phyloP scores from a whole-genome alignment of 2,113 vertebrate genomes.

The Nipponia nippon region DNA sequence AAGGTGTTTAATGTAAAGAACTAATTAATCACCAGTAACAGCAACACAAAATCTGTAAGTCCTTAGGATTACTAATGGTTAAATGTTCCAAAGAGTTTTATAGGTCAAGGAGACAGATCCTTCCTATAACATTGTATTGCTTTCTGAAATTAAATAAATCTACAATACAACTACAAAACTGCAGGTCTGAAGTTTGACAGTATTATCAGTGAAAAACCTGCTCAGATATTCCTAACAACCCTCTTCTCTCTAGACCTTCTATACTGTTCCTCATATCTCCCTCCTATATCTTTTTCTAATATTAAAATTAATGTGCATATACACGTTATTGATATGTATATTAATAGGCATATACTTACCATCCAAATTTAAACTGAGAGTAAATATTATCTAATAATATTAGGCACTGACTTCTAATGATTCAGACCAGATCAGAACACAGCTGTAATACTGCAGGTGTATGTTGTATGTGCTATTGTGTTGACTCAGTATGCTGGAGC shows the following conservation, averaged over 20 bases:
- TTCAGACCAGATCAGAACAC: background rate
- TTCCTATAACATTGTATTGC: background rate
- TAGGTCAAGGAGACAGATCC: background rate
- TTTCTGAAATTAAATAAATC: background rate
- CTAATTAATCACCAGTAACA: background rate
- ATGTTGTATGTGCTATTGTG: accelerated
- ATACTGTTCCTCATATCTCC: background rate
- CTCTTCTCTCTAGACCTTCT: background rate
- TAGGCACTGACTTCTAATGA: background rate
- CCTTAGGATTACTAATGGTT: background rate
- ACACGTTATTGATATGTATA: background rate
- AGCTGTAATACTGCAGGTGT: background rate
- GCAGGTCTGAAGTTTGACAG: background rate
- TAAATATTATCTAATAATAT: background rate
- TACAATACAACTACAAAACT: background rate
- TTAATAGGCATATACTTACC: background rate
- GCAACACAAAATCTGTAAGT: background rate
- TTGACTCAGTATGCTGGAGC: background rate
- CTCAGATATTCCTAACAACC: background rate
- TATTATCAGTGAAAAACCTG: background rate
- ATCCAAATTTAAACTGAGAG: background rate
- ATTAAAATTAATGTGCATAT: background rate
- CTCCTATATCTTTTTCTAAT: background rate
- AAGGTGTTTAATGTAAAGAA: background rate
- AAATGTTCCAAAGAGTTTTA: background rate